Base-by-base conservation (phyloP, 2,888 invertebrate species). In the Melinopterus prodromus region DNA sequence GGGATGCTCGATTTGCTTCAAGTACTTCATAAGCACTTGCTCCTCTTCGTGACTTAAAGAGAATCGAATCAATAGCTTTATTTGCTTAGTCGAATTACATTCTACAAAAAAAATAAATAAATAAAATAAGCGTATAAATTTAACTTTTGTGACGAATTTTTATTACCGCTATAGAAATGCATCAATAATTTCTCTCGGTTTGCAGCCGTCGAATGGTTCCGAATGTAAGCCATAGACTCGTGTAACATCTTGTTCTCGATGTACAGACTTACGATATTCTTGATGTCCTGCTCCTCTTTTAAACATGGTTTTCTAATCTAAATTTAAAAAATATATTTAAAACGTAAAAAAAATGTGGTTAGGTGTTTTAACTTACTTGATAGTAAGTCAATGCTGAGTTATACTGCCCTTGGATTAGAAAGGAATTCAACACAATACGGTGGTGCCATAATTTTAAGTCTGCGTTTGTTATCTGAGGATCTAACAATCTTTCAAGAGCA, bases 391-490 rank as follows among this genome's bases (percentile, higher is more conserved):
- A 88, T 0, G 96, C 96, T 12, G 94, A 91, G 84, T 93, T 93
- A 0, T 92, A 91, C 83, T 95, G 93, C 82, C 93, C 92, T 85
- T 95, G 94, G 0, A 92, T 91, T 6, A 95, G 89, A 4, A 95
- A 89, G 0, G 94, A 91, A 6, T 93, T 92, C 6, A 96, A 87
- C 0, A 95, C 93, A 0, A 93, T 91, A 80, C 91, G 91, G 87
- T 96, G 96, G 86, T 96, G 95, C 95, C 95, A 95, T 9, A 92
- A 91, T 36, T 92, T 91, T 15, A 96, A 90, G 26, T 93, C 92
- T 0, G 85, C 84, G 9, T 82, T 78, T 84, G 91, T 91, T 0
- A 94, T 91, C 35, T 92, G 87, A 0, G 92, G 91, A 85, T 94
- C 93, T 83, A 94, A 90, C 6, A 95, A 89, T 83, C 93, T 91